Conservation (phyloP, 2,888 invertebrate species). For the Nephrotoma flavescens region DNA sequence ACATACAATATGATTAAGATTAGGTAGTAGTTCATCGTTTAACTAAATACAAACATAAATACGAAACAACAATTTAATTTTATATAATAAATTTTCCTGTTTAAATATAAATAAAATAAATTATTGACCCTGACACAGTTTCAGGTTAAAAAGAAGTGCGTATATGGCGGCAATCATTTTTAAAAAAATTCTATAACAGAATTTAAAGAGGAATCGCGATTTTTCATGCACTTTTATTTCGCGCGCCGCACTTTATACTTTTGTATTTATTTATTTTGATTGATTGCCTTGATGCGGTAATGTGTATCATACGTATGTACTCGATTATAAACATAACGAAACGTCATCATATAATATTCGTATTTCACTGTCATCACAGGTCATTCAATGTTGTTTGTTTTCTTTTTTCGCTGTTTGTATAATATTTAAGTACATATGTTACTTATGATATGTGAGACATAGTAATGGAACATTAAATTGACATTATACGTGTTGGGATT, state of each 20-base stretch:
- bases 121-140: conserved; percentile 15
- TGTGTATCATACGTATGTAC: neutral
- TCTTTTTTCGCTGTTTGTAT: too few relatives aligned
- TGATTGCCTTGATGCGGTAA: neutral
- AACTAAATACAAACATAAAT: neutral
- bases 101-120: conserved; percentile 1
- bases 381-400: neutral
- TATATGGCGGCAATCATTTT: neutral
- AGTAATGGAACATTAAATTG: too few relatives aligned
- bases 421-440: too few relatives aligned
- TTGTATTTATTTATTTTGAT: neutral
- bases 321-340: neutral
- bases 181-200: neutral
- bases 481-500: too few relatives aligned
- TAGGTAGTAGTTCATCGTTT: neutral
- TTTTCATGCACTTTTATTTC: neutral
- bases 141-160: conserved; percentile 5
- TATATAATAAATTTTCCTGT: conserved; percentile 3
- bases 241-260: neutral
- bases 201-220: neutral
- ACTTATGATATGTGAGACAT: too few relatives aligned
- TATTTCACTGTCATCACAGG: neutral
- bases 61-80: neutral
- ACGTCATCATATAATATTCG: neutral
- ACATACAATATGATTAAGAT: neutral